Evolutionary conservation across 1,140 invertebrate species (phyloP), one percentile per base, ranked within the genome.

Genomic region (Drosophila varians): DNA sequence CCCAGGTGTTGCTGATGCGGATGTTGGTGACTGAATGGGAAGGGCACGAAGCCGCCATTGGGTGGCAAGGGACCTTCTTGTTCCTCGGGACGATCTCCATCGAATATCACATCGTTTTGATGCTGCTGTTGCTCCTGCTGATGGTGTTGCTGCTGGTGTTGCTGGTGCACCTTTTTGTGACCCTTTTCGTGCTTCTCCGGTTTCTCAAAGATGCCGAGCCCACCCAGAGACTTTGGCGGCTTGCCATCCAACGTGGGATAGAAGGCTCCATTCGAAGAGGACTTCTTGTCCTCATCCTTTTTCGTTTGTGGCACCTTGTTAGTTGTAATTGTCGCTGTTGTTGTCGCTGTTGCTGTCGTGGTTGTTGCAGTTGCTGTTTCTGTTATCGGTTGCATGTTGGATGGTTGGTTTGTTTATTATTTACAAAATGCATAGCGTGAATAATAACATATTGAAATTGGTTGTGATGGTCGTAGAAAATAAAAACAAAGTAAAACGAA

Each of bases 201-300:
- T 36, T 90, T 90, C 23, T 90, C 89, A 45, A 80, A 83, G 34
- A 89, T 42, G 19, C 74, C 71, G 5, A 68, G 47, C 4, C 54
- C 42, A 3, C 58, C 69, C 5, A 12, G 36, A 16, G 62, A 18
- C 36, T 91, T 91, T 0, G 89, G 90, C 23, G 89, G 84, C 40
- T 91, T 91, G 49, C 90, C 90, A 56, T 91, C 90, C 18, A 90
- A 11, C 0, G 90, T 91, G 5, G 90, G 90, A 70, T 91, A 91
- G 46, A 91, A 91, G 36, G 90, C 87, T 40, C 62, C 58, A 4
- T 7, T 8, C 6, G 73, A 12, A 4, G 73, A 12, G 0, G 87
- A 42, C 18, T 86, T 89, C 48, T 89, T 90, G 18, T 76, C 87
- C 43, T 78, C 70, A 14, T 87, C 82, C 45, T 57, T 60, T 21